Evolutionary conservation across 2,888 invertebrate genomes (phyloP).

Genomic region (Electrophaes corylata): DNA sequence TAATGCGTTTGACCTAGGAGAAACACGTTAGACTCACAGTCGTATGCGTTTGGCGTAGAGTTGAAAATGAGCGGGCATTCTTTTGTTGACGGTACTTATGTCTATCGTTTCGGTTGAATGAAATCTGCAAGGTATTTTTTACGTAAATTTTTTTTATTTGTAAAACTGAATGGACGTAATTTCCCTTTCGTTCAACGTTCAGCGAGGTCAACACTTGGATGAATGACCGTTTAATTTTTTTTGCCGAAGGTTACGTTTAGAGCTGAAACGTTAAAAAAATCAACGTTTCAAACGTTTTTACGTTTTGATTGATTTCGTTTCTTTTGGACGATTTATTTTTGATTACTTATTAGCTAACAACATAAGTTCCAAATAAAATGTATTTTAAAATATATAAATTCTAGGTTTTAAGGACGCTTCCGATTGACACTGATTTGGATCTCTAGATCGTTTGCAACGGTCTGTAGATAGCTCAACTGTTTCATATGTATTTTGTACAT

Average conservation of each 20-base stretch:
- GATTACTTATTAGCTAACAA: too few species aligned
- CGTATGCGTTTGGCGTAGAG: slow-evolving; percentile 17
- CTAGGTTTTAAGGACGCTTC: too few species aligned
- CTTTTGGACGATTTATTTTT: too few species aligned
- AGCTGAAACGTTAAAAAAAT: background rate
- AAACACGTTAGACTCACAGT: background rate
- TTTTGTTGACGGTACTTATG: slow-evolving; percentile 25
- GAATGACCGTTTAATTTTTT: background rate
- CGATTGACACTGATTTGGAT: too few species aligned
- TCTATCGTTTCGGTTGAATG: slow-evolving; percentile 13
- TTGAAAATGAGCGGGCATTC: slow-evolving; percentile 8
- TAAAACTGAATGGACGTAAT: background rate
- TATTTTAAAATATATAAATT: too few species aligned
- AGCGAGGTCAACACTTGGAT: background rate
- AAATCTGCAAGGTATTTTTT: background rate
- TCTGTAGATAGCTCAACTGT: too few species aligned
- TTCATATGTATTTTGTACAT: too few species aligned
- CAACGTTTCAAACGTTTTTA: too few species aligned
- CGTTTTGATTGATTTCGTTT: too few species aligned
- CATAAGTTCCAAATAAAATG: too few species aligned
- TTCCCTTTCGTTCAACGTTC: background rate
- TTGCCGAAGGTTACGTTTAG: background rate
- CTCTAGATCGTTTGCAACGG: too few species aligned
- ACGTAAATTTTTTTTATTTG: background rate
- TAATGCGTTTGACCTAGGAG: background rate